phyloP scores from a whole-genome alignment of 2,797 vertebrate species.

The Manis pentadactyla region DNA sequence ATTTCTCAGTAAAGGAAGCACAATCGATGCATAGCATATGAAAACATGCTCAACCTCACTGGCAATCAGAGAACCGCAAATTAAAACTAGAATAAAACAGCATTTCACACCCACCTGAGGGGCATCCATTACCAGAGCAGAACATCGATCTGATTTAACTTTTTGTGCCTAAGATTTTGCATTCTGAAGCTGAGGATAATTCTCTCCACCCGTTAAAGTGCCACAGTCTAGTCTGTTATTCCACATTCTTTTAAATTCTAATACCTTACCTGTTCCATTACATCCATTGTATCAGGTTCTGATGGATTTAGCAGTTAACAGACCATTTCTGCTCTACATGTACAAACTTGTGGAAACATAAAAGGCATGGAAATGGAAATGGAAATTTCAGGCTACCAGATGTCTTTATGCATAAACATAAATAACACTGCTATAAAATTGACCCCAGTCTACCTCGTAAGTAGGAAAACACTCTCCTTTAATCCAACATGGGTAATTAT shows the following conservation, averaged over 20 bases:
- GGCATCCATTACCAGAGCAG: not conserved
- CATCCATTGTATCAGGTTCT: slow-evolving; percentile 54
- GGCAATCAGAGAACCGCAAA: not conserved
- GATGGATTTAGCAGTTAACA: slow-evolving; percentile 72
- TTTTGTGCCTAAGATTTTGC: not conserved
- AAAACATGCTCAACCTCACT: not conserved
- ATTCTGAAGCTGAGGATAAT: not conserved
- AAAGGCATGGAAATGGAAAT: slow-evolving; percentile 63
- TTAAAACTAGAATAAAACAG: not conserved
- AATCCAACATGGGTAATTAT: slow-evolving; percentile 64
- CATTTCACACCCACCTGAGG: not conserved
- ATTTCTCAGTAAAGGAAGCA: not conserved
- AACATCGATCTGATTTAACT: not conserved
- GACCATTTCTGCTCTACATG: slow-evolving; percentile 56
- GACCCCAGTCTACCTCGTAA: slow-evolving; percentile 69
- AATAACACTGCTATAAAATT: slow-evolving; percentile 63
- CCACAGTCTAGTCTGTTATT: not conserved
- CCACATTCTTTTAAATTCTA: slow-evolving; percentile 44
- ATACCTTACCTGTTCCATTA: slow-evolving; percentile 17
- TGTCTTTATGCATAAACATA: slow-evolving; percentile 69
- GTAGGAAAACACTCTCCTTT: slow-evolving; percentile 72
- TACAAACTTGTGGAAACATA: slow-evolving; percentile 67
- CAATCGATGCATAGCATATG: not conserved
- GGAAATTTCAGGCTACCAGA: slow-evolving; percentile 71
- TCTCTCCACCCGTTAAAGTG: not conserved